Evolutionary conservation across 2,888 invertebrate species (phyloP), one percentile per base, ranked within the genome.

Genomic region (Hydrotaea diabolus): DNA sequence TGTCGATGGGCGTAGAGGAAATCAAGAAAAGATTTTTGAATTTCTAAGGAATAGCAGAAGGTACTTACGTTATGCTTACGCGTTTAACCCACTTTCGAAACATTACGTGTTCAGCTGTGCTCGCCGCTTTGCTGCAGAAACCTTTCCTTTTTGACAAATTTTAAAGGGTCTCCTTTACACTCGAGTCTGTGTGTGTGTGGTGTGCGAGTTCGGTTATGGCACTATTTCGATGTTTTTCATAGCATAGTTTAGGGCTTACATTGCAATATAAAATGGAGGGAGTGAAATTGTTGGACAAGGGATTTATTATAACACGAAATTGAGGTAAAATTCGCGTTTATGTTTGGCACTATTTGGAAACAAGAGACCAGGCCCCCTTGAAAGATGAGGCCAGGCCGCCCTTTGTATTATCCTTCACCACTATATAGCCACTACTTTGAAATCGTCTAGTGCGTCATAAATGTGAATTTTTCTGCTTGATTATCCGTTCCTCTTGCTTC

Each of bases 61-160:
- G 36, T 78, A 86, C 90, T 91, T 90, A 92, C 91, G 92, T 92
- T 86, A 92, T 89, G 87, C 91, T 92, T 62, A 92, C 91, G 80
- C 92, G 92, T 83, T 92, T 92, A 87, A 92, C 91, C 91, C 91
- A 92, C 89, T 92, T 92, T 87, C 89, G 92, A 78, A 92, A 89
- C 91, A 92, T 92, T 87, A 15, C 15, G 31, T 75, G 3, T 39
- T 11, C 39, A 19, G 53, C 11, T 19, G 59, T 59, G 26, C 11
- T 39, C 11, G 1, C 13, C 39, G 39, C 39, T 59, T 2, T 59
- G 59, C 59, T 26, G 1, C 26, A 26, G 19, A 11, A 23, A 26
- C 26, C 39, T 39, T 39, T 39, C 9, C 9, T 4, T 31, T 31
- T 31, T 31, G 31, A 31, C 2, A 31, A 31, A 31, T 31, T 31